Evolutionary conservation across 2,113 vertebrate genomes (phyloP).

Genomic region (Podocnemis expansa): DNA sequence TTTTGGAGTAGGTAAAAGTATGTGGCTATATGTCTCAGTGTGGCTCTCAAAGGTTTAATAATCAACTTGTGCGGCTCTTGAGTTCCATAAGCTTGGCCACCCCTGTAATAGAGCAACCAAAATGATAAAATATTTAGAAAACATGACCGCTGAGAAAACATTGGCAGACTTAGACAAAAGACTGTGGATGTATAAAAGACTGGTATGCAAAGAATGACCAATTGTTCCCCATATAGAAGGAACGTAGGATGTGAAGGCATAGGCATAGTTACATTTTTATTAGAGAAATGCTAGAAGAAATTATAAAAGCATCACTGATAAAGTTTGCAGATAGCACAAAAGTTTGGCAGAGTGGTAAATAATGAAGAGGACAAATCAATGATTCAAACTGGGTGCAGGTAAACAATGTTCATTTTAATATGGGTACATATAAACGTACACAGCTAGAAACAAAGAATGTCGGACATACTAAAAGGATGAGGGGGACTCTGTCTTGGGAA

Average conservation of each 20-base stretch:
- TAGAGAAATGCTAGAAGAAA: neutral
- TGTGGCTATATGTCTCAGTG: too few species aligned
- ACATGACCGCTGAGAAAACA: neutral
- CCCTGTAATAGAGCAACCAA: neutral
- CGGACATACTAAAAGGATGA: neutral
- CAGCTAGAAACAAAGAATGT: neutral
- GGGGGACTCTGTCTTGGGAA: neutral
- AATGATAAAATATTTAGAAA: neutral
- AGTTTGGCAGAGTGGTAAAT: neutral
- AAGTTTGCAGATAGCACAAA: neutral
- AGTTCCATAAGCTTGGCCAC: too few species aligned
- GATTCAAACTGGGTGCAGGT: neutral
- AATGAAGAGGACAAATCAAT: neutral
- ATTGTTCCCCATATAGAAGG: neutral
- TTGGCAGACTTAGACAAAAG: neutral
- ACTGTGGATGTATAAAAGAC: too few species aligned
- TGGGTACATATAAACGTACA: neutral
- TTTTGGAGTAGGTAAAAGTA: too few species aligned
- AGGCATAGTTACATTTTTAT: neutral
- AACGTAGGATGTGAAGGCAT: neutral
- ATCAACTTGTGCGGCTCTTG: too few species aligned
- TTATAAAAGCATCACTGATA: neutral
- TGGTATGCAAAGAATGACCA: neutral
- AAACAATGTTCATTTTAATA: neutral
- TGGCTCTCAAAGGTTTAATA: too few species aligned